Evolutionary conservation across 2,797 vertebrate genomes (phyloP), one percentile per base, ranked within the genome.

Genomic region (Atherinosoma microstoma): DNA sequence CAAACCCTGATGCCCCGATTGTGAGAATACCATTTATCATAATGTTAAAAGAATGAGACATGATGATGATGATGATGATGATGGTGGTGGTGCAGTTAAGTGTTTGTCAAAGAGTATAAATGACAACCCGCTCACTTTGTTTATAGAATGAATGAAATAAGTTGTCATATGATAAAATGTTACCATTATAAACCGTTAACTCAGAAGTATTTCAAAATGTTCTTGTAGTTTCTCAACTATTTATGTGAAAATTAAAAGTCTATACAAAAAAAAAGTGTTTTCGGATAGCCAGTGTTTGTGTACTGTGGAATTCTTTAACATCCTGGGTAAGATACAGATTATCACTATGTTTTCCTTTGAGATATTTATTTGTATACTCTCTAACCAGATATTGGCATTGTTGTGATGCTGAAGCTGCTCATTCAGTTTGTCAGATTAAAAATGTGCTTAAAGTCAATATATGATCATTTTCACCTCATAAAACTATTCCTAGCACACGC

Each of bases 151-250:
- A 95, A 79, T 87, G 75, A 62, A 95, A 94, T 75, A 77, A 76
- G 67, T 54, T 96, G 95, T 96, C 95, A 94, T 84, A 66, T 70
- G 79, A 80, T 76, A 89, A 88, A 84, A 85, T 86, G 80, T 84
- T 89, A 87, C 88, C 87, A 91, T 92, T 88, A 91, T 90, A 90
- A 92, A 94, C 94, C 95, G 96, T 96, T 95, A 94, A 95, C 95
- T 95, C 94, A 96, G 96, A 97, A 96, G 96, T 97, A 97, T 98
- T 98, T 97, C 97, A 96, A 96, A 94, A 96, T 96, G 97, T 97
- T 95, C 94, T 94, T 96, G 97, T 97, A 97, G 95, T 98, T 98
- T 98, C 96, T 97, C 96, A 97, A 97, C 96, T 95, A 96, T 97
- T 97, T 96, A 96, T 96, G 97, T 98, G 96, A 96, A 97, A 96